Evolutionary conservation across 2,113 vertebrate species (phyloP).

Genomic region (Cynocephalus volans): DNA sequence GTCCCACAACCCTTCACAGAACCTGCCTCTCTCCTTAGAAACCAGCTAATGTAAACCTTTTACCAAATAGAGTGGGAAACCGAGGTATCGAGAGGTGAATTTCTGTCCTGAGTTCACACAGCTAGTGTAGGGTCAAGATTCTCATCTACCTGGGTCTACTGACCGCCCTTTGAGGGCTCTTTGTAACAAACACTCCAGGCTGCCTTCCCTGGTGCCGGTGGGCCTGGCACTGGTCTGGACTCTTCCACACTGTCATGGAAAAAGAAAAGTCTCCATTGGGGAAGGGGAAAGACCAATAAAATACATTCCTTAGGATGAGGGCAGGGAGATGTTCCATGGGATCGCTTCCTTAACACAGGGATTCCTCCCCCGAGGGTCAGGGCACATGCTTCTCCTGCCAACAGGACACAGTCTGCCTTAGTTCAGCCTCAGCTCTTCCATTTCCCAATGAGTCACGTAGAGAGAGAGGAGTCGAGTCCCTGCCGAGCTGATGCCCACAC

Average conservation of each 20-base stretch:
- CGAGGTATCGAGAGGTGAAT: not conserved
- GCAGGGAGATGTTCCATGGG: not conserved
- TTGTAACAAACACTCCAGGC: too few relatives aligned
- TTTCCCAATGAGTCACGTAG: not conserved
- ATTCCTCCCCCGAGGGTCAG: not conserved
- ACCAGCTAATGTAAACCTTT: not conserved
- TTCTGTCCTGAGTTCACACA: not conserved
- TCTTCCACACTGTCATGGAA: not conserved
- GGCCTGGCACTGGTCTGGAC: not conserved
- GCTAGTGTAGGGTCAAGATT: not conserved
- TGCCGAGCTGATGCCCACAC: fast-evolving
- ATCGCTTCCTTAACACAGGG: not conserved
- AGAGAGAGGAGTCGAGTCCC: not conserved
- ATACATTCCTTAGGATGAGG: too few relatives aligned
- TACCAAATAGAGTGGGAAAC: not conserved
- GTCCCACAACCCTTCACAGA: not conserved
- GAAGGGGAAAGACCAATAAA: not conserved
- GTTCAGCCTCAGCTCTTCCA: not conserved
- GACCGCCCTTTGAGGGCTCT: not conserved
- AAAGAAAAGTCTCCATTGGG: not conserved
- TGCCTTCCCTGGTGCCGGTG: not conserved
- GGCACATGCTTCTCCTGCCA: not conserved
- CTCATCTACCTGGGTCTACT: not conserved
- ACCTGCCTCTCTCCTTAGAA: not conserved
- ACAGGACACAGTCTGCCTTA: not conserved